A percentile compares a stretch with the other conserved stretches of the same genome.
Evolutionary conservation across 2,113 vertebrate species (phyloP).

Genomic region (Brachyistius frenatus): DNA sequence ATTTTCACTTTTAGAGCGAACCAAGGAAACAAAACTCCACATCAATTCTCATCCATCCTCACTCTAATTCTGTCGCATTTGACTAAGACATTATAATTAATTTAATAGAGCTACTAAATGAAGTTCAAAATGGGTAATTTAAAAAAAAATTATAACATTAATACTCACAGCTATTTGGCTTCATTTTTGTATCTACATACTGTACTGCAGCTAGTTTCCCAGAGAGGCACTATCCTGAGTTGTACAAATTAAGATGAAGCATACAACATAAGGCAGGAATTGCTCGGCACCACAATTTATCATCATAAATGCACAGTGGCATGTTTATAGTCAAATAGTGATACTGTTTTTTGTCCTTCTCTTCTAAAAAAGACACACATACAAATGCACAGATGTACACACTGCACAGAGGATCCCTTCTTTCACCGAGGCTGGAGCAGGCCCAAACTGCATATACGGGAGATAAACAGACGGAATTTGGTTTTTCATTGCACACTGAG

Average conservation of each 20-base stretch:
- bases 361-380: neutral
- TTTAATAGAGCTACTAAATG: constrained; percentile 24
- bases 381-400: constrained; percentile 5
- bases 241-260: neutral
- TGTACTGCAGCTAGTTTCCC: neutral
- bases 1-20: constrained; percentile 52
- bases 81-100: constrained; percentile 41
- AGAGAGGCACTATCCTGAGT: constrained; percentile 4
- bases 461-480: constrained; percentile 44
- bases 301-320: constrained; percentile 26
- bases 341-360: constrained; percentile 2
- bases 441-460: constrained; percentile 18
- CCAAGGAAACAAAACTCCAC: constrained; percentile 39
- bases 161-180: constrained; percentile 13
- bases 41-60: constrained; percentile 38
- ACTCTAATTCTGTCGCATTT: constrained; percentile 43
- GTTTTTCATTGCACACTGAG: constrained; percentile 39
- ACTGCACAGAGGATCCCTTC: constrained; percentile 23
- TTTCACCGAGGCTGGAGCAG: constrained; percentile 18
- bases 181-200: constrained; percentile 15
- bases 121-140: constrained; percentile 21
- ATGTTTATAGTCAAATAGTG: constrained; percentile 23
- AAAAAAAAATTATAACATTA: constrained; percentile 9
- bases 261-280: constrained; percentile 11
- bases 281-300: constrained; percentile 28